A percentile compares a stretch with the other conserved stretches of the same genome.
Evolutionary conservation across 2,888 invertebrate species (phyloP).

Genomic region (Melinaea marsaeus): DNA sequence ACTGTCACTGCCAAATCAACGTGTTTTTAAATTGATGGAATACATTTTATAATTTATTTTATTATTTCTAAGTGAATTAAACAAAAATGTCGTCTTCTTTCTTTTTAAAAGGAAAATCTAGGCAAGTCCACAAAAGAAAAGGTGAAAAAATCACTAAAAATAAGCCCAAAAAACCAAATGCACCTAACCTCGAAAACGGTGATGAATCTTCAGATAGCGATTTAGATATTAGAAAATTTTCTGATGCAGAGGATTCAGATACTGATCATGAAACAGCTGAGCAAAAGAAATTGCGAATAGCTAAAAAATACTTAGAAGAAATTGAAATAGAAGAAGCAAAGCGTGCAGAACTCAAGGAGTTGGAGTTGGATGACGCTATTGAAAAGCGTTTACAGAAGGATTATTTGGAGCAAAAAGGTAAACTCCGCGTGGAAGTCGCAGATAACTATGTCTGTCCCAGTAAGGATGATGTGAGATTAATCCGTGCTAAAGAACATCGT

Average conservation of each 20-base stretch:
- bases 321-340: slow-evolving; percentile 89
- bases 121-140: slow-evolving; percentile 75
- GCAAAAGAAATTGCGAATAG: slow-evolving; percentile 92
- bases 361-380: slow-evolving; percentile 81
- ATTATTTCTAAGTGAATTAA: slow-evolving; percentile 19
- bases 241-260: slow-evolving; percentile 69
- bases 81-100: slow-evolving; percentile 76
- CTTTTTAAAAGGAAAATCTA: slow-evolving; percentile 78
- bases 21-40: neutral
- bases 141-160: slow-evolving; percentile 64
- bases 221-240: slow-evolving; percentile 78
- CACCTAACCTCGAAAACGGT: slow-evolving; percentile 70
- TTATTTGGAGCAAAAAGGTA: slow-evolving; percentile 91
- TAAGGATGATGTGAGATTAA: slow-evolving; percentile 60
- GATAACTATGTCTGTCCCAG: slow-evolving; percentile 63
- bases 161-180: slow-evolving; percentile 55
- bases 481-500: slow-evolving; percentile 88
- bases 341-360: slow-evolving; percentile 80
- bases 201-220: slow-evolving; percentile 83
- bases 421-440: slow-evolving; percentile 86
- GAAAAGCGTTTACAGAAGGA: slow-evolving; percentile 89
- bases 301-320: slow-evolving; percentile 92
- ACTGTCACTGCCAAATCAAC: slow-evolving; percentile 3
- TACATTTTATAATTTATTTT: neutral
- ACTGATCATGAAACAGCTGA: slow-evolving; percentile 90